A percentile compares a stretch with the other conserved stretches of the same genome.
These are phyloP conservation scores for Eumaeus atala DNA, from an alignment of 1,140 invertebrate species.

Conservation along the genomic window DNA sequence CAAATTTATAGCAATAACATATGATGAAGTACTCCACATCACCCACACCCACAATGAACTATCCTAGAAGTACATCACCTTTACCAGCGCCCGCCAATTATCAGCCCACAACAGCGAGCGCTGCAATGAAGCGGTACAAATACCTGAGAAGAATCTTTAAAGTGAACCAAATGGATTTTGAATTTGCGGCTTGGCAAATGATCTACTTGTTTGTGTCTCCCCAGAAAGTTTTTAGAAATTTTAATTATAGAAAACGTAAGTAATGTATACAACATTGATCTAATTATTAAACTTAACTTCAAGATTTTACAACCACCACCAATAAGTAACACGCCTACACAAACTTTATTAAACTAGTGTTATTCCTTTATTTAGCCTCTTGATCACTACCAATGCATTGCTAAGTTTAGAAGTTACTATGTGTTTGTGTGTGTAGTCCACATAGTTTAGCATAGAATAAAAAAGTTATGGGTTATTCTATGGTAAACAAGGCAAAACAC, in stretches of 20 bases:
- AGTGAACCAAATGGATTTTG: conserved; percentile 99
- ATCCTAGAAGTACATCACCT: conserved; percentile 73
- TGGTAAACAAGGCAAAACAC: no score
- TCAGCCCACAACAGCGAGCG: conserved; percentile 84
- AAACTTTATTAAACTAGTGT: no score
- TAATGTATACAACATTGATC: conserved; percentile 29
- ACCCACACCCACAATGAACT: conserved; percentile 72
- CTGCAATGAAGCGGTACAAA: conserved; percentile 93
- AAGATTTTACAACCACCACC: no score
- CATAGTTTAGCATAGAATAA: no score
- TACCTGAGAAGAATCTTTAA: conserved; percentile 93
- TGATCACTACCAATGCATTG: no score
- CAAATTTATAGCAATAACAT: background rate
- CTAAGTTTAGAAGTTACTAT: no score
- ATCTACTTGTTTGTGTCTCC: conserved; percentile 95
- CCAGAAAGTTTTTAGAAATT: conserved; percentile 98
- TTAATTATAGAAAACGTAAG: conserved; percentile 98
- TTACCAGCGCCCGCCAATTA: conserved; percentile 77
- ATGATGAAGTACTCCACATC: conserved; percentile 81
- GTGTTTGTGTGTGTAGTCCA: no score
- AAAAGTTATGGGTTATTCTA: no score
- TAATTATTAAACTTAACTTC: no score
- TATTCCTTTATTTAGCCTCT: no score
- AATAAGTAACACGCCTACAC: no score
- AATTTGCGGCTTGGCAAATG: conserved; percentile 99